phyloP scores from a whole-genome alignment of 2,797 vertebrate species.

The Pteronotus mesoamericanus region DNA sequence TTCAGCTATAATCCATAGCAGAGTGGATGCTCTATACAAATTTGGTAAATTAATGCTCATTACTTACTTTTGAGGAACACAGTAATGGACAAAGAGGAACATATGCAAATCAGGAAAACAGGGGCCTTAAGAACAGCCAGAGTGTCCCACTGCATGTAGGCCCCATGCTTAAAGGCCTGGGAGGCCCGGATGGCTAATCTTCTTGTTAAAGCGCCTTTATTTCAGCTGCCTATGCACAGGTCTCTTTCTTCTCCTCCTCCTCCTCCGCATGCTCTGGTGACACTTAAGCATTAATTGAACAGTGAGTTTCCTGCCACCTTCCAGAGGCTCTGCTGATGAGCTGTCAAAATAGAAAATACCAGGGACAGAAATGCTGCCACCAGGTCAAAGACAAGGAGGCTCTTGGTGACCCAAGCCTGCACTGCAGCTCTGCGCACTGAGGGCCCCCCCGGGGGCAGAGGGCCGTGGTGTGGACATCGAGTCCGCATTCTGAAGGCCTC shows the following conservation, averaged over 20 bases:
- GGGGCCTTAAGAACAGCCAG: neutral
- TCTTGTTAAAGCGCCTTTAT: neutral
- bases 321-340: slow-evolving; percentile 13
- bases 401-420: neutral
- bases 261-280: neutral
- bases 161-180: neutral
- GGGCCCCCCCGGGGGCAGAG: neutral
- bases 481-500: neutral
- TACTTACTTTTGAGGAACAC: neutral
- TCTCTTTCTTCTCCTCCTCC: neutral
- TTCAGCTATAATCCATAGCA: neutral
- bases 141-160: neutral
- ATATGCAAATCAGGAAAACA: neutral
- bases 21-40: neutral
- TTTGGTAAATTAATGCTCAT: neutral
- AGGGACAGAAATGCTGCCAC: neutral
- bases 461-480: neutral
- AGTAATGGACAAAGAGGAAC: neutral
- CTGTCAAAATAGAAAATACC: slow-evolving; percentile 19
- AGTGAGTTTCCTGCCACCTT: neutral
- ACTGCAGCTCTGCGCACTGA: neutral
- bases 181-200: neutral
- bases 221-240: neutral
- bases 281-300: slow-evolving; percentile 15
- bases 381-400: neutral